Evolutionary conservation across 1,140 invertebrate species (phyloP), one percentile per base, ranked within the genome.

Genomic region (Lerema accius): DNA sequence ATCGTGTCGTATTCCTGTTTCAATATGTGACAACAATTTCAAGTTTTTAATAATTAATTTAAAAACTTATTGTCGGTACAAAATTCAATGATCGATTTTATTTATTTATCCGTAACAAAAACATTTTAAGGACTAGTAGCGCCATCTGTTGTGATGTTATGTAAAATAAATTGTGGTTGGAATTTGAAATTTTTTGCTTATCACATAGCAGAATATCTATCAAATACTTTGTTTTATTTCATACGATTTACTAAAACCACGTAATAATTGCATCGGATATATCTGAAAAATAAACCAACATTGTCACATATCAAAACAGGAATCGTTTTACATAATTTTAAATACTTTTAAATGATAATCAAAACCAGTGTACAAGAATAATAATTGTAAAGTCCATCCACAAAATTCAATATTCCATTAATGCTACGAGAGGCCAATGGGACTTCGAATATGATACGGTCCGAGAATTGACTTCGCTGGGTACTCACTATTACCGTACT

Each of bases 361-460:
- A 45, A 45, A 45, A 43, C 42, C 17, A 23, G 43, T 45, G 17
- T 45, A 45, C 43, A 45, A 19, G 9, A 45, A 17, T 17, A 45
- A 23, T 45, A 45, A 45, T 45, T 23, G 40, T 43, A 45, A 45
- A 45, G 43, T 45, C 14, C 43, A 23, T 45, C 43, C 43, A 23
- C 43, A 45, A 45, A 42, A 45, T 32, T n/a, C 16, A 45, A 45
- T 45, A 45, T 4, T 45, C 17, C 17, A 45, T 45, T 45, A 45
- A 45, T 13, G 16, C 16, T 45, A 45, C 16, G 9, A 43, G 40
- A 45, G 16, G 17, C 43, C 43, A 45, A 45, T 45, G 43, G 43
- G 43, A 45, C 43, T 23, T 23, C 23, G 17, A 45, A 23, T 19
- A 17, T 17, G 43, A 45, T 16, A 6, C 14, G 14, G 14, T 43